These are phyloP conservation scores for Phalera bucephala DNA, from an alignment of 2,888 invertebrate genomes.

Conservation along the genomic window DNA sequence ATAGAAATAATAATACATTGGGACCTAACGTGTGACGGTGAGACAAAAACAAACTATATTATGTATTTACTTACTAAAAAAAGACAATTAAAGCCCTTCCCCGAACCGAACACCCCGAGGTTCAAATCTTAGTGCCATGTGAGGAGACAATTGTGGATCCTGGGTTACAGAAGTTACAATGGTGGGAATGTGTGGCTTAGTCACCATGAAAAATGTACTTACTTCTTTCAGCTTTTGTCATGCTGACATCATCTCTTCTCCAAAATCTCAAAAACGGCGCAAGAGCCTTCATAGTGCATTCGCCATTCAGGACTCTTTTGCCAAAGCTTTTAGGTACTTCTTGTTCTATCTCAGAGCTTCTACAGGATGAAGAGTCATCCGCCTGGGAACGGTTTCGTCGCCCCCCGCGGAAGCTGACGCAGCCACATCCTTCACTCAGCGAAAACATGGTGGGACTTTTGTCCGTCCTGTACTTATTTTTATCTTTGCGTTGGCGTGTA, in stretches of 20 bases:
- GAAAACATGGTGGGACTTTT: slow-evolving; percentile 78
- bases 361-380: slow-evolving; percentile 74
- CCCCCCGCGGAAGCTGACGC: slow-evolving; percentile 70
- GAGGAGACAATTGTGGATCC: no score
- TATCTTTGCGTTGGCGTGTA: slow-evolving; percentile 78
- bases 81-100: no score
- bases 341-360: slow-evolving; percentile 78
- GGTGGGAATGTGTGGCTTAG: no score
- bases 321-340: slow-evolving; percentile 69
- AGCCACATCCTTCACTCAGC: slow-evolving; percentile 74
- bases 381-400: slow-evolving; percentile 64
- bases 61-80: no score
- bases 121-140: no score
- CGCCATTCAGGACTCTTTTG: slow-evolving; percentile 61
- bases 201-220: no score
- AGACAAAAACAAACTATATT: no score
- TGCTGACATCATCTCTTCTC: slow-evolving; percentile 87
- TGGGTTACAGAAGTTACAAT: no score
- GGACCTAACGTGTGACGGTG: no score
- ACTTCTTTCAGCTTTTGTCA: slow-evolving; percentile 91
- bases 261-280: slow-evolving; percentile 87
- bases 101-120: no score
- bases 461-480: slow-evolving; percentile 67
- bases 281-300: slow-evolving; percentile 79
- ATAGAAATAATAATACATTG: no score